Evolutionary conservation across 2,888 invertebrate species (phyloP).

Genomic region (Holacanthella duospinosa): DNA sequence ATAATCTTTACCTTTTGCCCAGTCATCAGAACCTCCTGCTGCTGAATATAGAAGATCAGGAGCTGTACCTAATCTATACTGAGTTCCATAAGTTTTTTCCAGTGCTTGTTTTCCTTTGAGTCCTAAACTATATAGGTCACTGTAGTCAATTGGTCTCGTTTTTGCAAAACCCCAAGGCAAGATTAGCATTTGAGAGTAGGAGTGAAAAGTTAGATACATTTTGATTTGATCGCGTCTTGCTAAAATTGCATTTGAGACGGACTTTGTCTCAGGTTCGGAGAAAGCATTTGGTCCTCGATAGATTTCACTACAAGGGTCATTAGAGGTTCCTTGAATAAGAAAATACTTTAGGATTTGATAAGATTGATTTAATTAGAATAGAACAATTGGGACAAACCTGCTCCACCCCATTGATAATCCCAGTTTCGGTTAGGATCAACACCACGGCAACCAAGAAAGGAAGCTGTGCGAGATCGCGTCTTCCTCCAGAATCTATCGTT

Average conservation of each 20-base stretch:
- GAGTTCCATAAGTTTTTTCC: conserved; percentile 39
- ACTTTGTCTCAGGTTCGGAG: conserved; percentile 60
- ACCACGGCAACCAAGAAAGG: conserved; percentile 39
- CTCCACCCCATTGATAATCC: conserved; percentile 75
- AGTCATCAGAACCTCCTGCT: conserved; percentile 28
- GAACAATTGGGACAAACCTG: conserved; percentile 39
- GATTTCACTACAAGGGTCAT: conserved; percentile 42
- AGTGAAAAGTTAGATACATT: conserved; percentile 62
- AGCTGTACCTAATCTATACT: conserved; percentile 41
- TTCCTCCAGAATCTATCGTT: conserved; percentile 66
- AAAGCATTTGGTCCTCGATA: conserved; percentile 47
- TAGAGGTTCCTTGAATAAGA: conserved; percentile 38
- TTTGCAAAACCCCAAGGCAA: conserved; percentile 70
- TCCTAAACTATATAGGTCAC: conserved; percentile 39
- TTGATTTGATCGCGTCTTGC: conserved; percentile 47
- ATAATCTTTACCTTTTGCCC: conserved; percentile 4
- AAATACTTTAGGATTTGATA: neutral
- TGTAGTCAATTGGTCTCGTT: conserved; percentile 39
- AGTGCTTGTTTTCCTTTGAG: conserved; percentile 39
- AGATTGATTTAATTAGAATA: neutral
- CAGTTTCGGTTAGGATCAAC: conserved; percentile 80
- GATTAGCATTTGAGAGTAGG: conserved; percentile 66
- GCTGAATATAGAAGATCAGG: conserved; percentile 40
- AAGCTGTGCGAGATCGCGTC: conserved; percentile 39
- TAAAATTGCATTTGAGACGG: conserved; percentile 52